Percentiles rank a stretch among this genome's conserved stretches.
phyloP scores from a whole-genome alignment of 2,888 invertebrate genomes.

The Diarsia brunnea region DNA sequence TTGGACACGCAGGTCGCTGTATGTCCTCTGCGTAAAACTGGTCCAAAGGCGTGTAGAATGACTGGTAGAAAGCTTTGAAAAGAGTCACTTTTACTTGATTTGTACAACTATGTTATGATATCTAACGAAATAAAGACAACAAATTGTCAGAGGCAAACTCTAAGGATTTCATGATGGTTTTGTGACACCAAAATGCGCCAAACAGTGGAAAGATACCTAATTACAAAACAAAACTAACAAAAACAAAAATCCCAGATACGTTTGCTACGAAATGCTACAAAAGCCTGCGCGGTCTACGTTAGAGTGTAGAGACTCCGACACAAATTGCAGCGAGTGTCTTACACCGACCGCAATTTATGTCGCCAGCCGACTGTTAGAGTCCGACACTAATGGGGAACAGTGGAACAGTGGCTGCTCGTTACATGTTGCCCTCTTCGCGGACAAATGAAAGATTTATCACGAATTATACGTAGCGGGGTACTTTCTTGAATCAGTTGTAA shows the following conservation, averaged over 20 bases:
- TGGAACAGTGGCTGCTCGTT: constrained; percentile 24
- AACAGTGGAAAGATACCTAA: too few relatives aligned
- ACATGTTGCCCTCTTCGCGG: background rate
- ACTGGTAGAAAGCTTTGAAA: too few relatives aligned
- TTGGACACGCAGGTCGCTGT: too few relatives aligned
- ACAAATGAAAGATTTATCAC: constrained; percentile 32
- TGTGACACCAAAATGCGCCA: too few relatives aligned
- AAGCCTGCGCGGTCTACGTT: constrained; percentile 10
- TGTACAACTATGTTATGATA: too few relatives aligned
- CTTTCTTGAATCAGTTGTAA: background rate
- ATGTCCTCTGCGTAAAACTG: too few relatives aligned
- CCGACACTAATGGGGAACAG: constrained; percentile 39
- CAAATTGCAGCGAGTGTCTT: constrained; percentile 55
- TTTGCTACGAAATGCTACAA: constrained; percentile 19
- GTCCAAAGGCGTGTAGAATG: too few relatives aligned
- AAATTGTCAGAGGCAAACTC: too few relatives aligned
- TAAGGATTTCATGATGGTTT: too few relatives aligned
- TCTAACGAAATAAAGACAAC: too few relatives aligned
- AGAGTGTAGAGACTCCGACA: constrained; percentile 21
- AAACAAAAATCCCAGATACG: background rate
- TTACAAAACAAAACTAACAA: too few relatives aligned
- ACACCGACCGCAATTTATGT: constrained; percentile 61
- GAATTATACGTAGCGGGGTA: background rate
- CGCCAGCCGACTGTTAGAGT: constrained; percentile 20
- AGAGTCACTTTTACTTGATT: too few relatives aligned